Evolutionary conservation across 1,140 invertebrate species (phyloP).

Genomic region (Sweltsa coloradensis): DNA sequence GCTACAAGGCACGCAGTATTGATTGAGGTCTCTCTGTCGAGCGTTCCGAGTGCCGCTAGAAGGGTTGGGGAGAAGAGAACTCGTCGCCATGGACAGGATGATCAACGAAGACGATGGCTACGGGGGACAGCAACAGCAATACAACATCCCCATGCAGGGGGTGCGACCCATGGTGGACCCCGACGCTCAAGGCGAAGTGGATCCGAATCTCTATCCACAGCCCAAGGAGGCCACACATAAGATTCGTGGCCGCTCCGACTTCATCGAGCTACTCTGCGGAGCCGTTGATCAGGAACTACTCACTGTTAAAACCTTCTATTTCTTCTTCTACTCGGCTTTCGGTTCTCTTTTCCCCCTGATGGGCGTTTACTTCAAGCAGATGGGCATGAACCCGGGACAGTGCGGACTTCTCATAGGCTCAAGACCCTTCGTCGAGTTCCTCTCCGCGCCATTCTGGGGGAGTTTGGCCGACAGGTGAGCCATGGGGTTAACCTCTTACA

Average conservation of each 20-base stretch:
- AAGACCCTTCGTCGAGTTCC: conserved; percentile 92
- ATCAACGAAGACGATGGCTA: conserved; percentile 1
- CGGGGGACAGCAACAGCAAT: neutral
- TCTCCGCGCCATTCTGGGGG: conserved; percentile 97
- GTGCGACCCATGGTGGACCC: conserved; percentile 57
- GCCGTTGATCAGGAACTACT: conserved; percentile 78
- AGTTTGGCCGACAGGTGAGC: conserved; percentile 76
- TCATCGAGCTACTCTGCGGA: conserved; percentile 73
- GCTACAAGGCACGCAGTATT: too few relatives aligned
- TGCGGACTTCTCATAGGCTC: conserved; percentile 85
- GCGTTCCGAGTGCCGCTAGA: too few relatives aligned
- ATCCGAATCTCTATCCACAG: conserved; percentile 54
- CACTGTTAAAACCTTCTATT: conserved; percentile 94
- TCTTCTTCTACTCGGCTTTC: conserved; percentile 99
- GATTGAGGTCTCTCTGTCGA: too few relatives aligned
- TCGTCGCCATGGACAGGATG: conserved; percentile 13
- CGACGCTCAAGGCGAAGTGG: conserved; percentile 59
- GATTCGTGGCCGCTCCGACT: conserved; percentile 69
- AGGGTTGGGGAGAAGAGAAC: too few relatives aligned
- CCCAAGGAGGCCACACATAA: conserved; percentile 81
- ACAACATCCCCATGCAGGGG: conserved; percentile 17
- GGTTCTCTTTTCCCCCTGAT: conserved; percentile 95
- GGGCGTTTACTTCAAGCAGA: conserved; percentile 97
- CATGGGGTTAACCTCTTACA: too few relatives aligned
- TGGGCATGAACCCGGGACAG: conserved; percentile 95